Evolutionary conservation across 2,888 invertebrate species (phyloP), one percentile per base, ranked within the genome.

Genomic region (Rhaphigaster nebulosa): DNA sequence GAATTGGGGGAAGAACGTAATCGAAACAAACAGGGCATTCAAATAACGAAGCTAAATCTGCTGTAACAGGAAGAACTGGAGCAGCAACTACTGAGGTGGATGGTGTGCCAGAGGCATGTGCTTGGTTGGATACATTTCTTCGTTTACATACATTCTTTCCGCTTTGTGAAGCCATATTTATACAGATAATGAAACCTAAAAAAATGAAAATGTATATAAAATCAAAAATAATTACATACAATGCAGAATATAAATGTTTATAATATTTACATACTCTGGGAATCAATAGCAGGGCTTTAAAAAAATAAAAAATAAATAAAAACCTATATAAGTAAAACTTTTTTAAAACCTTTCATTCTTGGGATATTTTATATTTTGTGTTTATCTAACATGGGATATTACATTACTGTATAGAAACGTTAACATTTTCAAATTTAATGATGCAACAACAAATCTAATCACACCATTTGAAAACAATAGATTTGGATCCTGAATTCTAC

Each of bases 21-120:
- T 99, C 99, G 94, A 99, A 99, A 94, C 99, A 99, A 92, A 99
- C 99, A 65, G 98, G 98, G 94, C 98, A 98, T 94, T 98, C 98
- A 94, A 98, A 98, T 90, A 98, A 95, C 92, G 98, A 97, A 92
- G 98, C 98, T 93, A 98, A 95, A 94, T 98, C 98, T 93, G 97
- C 96, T 90, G 97, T 92, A 87, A 92, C 92, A 8, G 92, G 92
- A 20, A 92, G 91, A 26, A 91, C 91, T 29, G 91, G 90, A 0
- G 89, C 52, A 23, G 90, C 87, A 26, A 87, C 84, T 8, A 90
- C 88, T 29, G 91, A 89, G 8, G 89, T 89, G 29, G 89, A 89
- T 65, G 76, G 76, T 20, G 60, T 50, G 50, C 60, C 52, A 41
- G 89, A 70, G 12, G 89, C 20, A 88, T 70, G 70, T 4, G 3